phyloP scores from a whole-genome alignment of 2,797 vertebrate species.

The Chrosomus eos region DNA sequence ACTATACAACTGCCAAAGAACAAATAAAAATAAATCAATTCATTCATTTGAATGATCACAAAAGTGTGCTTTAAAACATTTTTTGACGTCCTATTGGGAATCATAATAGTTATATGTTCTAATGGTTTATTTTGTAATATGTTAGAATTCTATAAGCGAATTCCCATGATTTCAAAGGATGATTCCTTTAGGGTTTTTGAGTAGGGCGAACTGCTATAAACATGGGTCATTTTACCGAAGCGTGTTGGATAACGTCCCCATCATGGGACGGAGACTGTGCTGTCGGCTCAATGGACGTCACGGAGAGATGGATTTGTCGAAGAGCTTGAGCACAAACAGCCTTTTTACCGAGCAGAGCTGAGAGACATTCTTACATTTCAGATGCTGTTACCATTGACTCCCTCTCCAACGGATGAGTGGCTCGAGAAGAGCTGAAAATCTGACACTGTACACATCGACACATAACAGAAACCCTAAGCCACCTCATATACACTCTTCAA shows the following conservation, averaged over 20 bases:
- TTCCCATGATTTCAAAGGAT: background rate
- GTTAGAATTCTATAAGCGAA: background rate
- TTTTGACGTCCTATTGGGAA: background rate
- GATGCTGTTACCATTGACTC: slow-evolving; percentile 62
- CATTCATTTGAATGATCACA: no score
- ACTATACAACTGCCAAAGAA: background rate
- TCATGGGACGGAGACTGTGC: slow-evolving; percentile 45
- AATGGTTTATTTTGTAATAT: background rate
- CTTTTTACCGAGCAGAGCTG: slow-evolving; percentile 54
- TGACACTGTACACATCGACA: slow-evolving; percentile 5
- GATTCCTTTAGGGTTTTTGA: background rate
- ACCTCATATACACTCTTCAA: background rate
- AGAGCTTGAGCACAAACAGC: slow-evolving; percentile 53
- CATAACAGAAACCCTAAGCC: background rate
- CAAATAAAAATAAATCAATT: no score
- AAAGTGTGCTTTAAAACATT: no score
- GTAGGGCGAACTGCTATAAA: background rate
- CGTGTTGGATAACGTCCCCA: slow-evolving; percentile 29
- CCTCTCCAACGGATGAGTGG: slow-evolving; percentile 47
- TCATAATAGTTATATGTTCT: background rate
- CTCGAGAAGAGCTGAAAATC: slow-evolving; percentile 17
- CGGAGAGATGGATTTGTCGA: slow-evolving; percentile 61
- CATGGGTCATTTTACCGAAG: slow-evolving; percentile 19
- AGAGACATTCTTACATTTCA: slow-evolving; percentile 62
- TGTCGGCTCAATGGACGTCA: slow-evolving; percentile 44